phyloP scores from a whole-genome alignment of 2,113 vertebrate species.

The Vidua chalybeata region DNA sequence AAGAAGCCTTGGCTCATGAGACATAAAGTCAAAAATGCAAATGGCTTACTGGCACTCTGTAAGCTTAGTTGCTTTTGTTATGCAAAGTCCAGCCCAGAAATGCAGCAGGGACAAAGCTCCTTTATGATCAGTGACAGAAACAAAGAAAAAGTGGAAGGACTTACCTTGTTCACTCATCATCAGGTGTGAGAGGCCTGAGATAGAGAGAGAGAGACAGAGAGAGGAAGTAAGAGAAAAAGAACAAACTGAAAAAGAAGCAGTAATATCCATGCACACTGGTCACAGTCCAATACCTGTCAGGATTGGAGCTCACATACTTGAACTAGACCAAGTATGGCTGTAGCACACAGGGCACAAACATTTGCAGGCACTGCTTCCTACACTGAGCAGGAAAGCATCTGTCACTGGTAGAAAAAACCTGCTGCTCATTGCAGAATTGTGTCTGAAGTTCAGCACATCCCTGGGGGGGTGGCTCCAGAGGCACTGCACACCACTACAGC shows the following conservation, averaged over 20 bases:
- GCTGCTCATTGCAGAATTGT: background rate
- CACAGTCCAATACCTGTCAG: background rate
- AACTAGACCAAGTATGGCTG: background rate
- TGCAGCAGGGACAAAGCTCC: background rate
- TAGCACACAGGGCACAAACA: background rate
- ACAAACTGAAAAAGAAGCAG: constrained; percentile 35
- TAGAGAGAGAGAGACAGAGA: background rate
- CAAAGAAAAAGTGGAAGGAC: constrained; percentile 56
- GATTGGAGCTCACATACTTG: constrained; percentile 47
- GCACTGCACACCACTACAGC: background rate
- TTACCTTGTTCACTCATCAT: constrained; percentile 97
- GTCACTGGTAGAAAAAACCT: background rate
- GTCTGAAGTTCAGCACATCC: background rate
- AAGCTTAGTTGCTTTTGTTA: background rate
- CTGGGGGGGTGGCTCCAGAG: background rate
- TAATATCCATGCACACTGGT: constrained; percentile 32
- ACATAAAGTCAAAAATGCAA: constrained; percentile 27
- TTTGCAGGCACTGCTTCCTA: background rate
- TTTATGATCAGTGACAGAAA: background rate
- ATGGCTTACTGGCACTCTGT: background rate
- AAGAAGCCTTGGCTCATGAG: constrained; percentile 25
- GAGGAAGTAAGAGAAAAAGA: constrained; percentile 4
- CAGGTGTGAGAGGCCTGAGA: constrained; percentile 90
- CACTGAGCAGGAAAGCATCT: background rate
- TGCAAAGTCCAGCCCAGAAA: constrained; percentile 15